These are phyloP conservation scores for Echinometra lucunter DNA, from an alignment of 53 echinoderm and acorn worm genomes.

Conservation along the genomic window DNA sequence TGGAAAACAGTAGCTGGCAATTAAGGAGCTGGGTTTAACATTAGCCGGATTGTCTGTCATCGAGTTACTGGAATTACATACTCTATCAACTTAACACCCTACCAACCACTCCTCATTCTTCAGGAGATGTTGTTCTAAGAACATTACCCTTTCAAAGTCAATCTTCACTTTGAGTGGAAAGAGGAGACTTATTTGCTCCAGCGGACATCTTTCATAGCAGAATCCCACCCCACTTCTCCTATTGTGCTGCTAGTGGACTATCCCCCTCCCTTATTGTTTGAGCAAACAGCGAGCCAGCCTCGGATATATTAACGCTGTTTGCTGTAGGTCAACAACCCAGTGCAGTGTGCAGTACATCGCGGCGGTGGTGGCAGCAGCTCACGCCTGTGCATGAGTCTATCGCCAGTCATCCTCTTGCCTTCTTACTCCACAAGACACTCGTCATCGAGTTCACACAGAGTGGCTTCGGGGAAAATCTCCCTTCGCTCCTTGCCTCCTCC, in stretches of 20 bases:
- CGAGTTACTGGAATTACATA: neutral
- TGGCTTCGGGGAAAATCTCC: slow-evolving; percentile 20
- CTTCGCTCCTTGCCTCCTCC: neutral
- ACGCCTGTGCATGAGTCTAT: neutral
- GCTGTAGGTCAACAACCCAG: slow-evolving; percentile 49
- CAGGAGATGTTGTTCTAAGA: slow-evolving; percentile 42
- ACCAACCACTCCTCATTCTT: slow-evolving; percentile 20
- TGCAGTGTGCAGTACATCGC: neutral
- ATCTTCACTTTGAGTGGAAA: neutral
- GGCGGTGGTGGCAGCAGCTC: neutral
- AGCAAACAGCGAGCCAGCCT: slow-evolving; percentile 4
- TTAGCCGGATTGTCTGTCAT: neutral
- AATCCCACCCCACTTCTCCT: neutral
- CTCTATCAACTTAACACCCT: neutral
- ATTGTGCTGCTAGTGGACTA: neutral
- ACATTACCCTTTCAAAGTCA: slow-evolving; percentile 11
- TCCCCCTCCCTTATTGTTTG: slow-evolving; percentile 11
- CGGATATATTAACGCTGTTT: slow-evolving; percentile 50
- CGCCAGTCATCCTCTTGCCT: neutral
- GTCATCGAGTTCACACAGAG: slow-evolving; percentile 25
- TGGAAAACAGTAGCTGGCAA: neutral
- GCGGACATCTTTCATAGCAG: slow-evolving; percentile 12
- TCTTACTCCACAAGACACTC: neutral
- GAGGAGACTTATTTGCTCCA: slow-evolving; percentile 15
- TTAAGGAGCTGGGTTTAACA: neutral